A percentile compares a stretch with the other conserved stretches of the same genome.
Evolutionary conservation across 2,113 vertebrate species (phyloP).

Genomic region (Castor canadensis): DNA sequence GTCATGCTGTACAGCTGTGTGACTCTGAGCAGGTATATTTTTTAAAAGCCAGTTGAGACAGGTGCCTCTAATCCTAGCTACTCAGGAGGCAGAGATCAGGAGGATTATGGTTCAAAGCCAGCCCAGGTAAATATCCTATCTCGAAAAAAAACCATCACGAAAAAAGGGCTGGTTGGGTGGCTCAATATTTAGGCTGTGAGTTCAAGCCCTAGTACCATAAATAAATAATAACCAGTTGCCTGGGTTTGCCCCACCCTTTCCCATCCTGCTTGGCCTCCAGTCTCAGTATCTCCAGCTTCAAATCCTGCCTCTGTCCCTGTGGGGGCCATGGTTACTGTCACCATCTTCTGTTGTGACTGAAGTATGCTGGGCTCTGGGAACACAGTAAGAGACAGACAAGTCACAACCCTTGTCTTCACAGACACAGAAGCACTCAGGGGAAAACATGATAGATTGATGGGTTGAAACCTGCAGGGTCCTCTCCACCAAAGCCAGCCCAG

Average conservation of each 20-base stretch:
- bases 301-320: not conserved
- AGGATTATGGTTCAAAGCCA: no score
- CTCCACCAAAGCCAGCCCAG: not conserved
- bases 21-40: not conserved
- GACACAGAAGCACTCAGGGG: not conserved
- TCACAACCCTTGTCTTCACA: no score
- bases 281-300: not conserved
- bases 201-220: not conserved
- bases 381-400: rapidly evolving
- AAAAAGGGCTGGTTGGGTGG: no score
- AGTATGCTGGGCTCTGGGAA: not conserved
- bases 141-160: no score
- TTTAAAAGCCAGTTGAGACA: not conserved
- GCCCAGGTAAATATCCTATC: no score
- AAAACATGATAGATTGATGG: rapidly evolving
- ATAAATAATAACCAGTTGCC: no score
- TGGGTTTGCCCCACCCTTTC: not conserved
- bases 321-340: no score
- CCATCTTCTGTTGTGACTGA: not conserved
- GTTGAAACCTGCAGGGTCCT: not conserved
- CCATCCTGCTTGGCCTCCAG: not conserved
- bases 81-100: no score
- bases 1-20: not conserved
- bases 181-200: no score
- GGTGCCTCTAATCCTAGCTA: no score